A percentile compares a stretch with the other conserved stretches of the same genome.
These are phyloP conservation scores for Sebastes itinus DNA, from an alignment of 2,797 vertebrate genomes.

Conservation along the genomic window DNA sequence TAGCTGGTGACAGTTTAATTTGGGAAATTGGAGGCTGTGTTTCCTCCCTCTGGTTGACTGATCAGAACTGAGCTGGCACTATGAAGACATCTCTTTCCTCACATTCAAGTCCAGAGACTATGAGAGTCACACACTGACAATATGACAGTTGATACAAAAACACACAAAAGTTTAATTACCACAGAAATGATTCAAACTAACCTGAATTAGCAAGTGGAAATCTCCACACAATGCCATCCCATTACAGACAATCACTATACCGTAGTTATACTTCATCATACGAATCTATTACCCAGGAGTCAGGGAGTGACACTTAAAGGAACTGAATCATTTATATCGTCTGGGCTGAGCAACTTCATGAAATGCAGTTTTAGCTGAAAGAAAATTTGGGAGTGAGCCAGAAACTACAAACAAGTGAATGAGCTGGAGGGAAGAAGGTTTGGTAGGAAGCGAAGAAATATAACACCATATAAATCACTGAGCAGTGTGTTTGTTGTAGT, in stretches of 20 bases:
- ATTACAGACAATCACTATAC: neutral
- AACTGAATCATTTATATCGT: conserved; percentile 5
- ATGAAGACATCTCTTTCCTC: neutral
- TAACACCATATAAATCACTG: neutral
- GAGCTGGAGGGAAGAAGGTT: conserved; percentile 13
- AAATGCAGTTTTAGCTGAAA: conserved; percentile 19
- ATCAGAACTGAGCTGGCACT: conserved; percentile 18
- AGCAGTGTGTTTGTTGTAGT: neutral
- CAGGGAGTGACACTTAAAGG: neutral
- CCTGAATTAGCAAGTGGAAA: neutral
- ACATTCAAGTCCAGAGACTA: neutral
- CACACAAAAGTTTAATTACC: neutral
- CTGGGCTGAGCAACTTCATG: neutral
- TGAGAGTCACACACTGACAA: neutral
- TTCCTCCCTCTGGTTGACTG: conserved; percentile 22
- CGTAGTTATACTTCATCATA: neutral
- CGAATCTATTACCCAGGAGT: neutral
- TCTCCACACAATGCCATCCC: neutral
- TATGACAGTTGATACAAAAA: neutral
- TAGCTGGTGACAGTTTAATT: conserved; percentile 58
- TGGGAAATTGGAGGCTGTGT: conserved; percentile 49
- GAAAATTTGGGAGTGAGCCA: neutral
- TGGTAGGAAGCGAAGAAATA: neutral
- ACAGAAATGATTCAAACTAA: neutral
- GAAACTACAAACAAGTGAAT: conserved; percentile 26